These are phyloP conservation scores for Magallana nippona DNA, from an alignment of 2,888 invertebrate genomes.

Conservation along the genomic window DNA sequence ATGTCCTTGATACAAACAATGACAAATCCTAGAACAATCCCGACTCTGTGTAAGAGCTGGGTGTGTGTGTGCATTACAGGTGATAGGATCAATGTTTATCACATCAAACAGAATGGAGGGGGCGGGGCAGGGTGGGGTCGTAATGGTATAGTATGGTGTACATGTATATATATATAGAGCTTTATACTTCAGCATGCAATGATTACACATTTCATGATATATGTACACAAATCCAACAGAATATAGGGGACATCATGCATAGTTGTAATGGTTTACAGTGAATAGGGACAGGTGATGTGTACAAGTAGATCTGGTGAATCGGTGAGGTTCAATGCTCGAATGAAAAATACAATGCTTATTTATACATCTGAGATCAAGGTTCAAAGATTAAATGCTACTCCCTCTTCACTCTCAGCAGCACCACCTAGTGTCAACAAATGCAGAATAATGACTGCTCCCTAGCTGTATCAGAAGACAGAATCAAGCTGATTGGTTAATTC, in stretches of 20 bases:
- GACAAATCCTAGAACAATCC: neutral
- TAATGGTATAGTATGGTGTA: too few relatives aligned
- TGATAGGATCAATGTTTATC: too few relatives aligned
- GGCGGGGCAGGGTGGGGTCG: too few relatives aligned
- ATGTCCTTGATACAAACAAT: neutral
- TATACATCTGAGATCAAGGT: constrained; percentile 15
- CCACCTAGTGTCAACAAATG: neutral
- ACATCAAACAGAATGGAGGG: too few relatives aligned
- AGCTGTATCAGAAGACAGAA: neutral
- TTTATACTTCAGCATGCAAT: neutral
- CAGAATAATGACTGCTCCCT: constrained; percentile 17
- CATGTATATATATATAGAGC: too few relatives aligned
- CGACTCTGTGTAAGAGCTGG: neutral
- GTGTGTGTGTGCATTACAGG: too few relatives aligned
- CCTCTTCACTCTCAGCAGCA: constrained; percentile 6
- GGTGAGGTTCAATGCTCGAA: neutral
- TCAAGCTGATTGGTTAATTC: too few relatives aligned
- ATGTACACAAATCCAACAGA: neutral
- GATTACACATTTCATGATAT: neutral
- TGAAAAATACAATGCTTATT: constrained; percentile 10
- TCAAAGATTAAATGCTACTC: neutral
- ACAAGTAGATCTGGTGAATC: neutral
- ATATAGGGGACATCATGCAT: constrained; percentile 3
- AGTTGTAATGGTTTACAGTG: neutral
- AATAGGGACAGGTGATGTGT: neutral